Evolutionary conservation across 2,113 vertebrate genomes (phyloP), one percentile per base, ranked within the genome.

Genomic region (Bos indicus): DNA sequence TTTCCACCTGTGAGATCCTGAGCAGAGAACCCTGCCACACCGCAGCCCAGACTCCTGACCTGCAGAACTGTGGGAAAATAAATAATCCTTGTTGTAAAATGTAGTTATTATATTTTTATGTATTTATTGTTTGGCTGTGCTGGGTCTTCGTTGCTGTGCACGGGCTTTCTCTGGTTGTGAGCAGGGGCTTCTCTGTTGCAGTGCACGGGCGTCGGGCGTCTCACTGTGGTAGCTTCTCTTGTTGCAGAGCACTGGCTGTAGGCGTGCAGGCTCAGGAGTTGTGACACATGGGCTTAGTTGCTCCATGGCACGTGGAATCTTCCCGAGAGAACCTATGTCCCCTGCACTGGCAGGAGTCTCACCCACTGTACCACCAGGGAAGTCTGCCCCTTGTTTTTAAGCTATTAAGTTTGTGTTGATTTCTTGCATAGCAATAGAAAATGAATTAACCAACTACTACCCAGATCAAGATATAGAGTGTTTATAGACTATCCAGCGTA

Each of bases 151-250:
- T 43, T 26, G 23, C 23, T 13, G 23, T 74, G 71, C 36, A 43
- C 3, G 3, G 71, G 71, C 71, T 74, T 43, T 43, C 36, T 74
- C 71, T 23, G 14, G 36, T 26, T 13, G 36, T 43, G 36, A 77
- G 36, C 71, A 26, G 36, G 21, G 71, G 12, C 71, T 77, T 43
- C 36, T 43, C 36, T 74, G 7, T 43, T 14, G 21, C 12, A 25
- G 71, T 26, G 71, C 36, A 23, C 3, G 0, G 23, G 21, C 10
- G 1, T 74, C 3, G 0, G 23, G 21, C 10, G 1, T 74, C 36
- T 74, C 67, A 13, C 36, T 74, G 5, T 6, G 67, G n/a, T 13
- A 11, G 67, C 36, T 21, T 71, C 71, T 77, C 71, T 77, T 2
- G 23, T 14, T 43, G 23, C 71, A 43, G 36, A 77, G 71, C 36